A percentile compares a stretch with the other conserved stretches of the same genome.
phyloP scores from a whole-genome alignment of 2,113 vertebrate species.

The Pygoscelis adeliae region DNA sequence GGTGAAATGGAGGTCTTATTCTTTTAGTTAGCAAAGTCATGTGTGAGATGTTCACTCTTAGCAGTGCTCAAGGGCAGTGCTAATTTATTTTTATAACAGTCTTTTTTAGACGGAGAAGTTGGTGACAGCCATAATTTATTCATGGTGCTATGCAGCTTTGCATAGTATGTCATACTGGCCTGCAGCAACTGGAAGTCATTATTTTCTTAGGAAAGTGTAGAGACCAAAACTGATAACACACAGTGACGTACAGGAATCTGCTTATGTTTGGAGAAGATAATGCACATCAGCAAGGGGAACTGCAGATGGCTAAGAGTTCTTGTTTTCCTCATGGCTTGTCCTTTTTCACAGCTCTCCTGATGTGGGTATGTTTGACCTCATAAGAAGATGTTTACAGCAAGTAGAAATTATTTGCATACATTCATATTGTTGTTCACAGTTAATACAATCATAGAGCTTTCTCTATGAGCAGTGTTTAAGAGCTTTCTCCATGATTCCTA shows the following conservation, averaged over 20 bases:
- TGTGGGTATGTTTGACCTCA: neutral
- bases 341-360: neutral
- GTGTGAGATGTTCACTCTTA: slow-evolving; percentile 25
- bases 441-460: neutral
- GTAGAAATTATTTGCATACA: neutral
- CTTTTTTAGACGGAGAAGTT: slow-evolving; percentile 3
- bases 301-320: neutral
- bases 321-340: neutral
- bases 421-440: neutral
- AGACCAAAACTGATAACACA: slow-evolving; percentile 23
- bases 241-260: neutral
- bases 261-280: slow-evolving; percentile 13
- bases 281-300: neutral
- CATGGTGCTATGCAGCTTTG: slow-evolving; percentile 36
- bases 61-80: slow-evolving; percentile 1
- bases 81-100: slow-evolving; percentile 61
- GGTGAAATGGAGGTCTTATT: slow-evolving; percentile 1
- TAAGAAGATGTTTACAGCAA: neutral
- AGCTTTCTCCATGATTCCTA: neutral
- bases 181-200: slow-evolving; percentile 14
- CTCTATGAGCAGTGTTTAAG: neutral
- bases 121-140: slow-evolving; percentile 63
- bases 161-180: slow-evolving; percentile 1
- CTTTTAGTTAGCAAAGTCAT: neutral
- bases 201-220: slow-evolving; percentile 33